Evolutionary conservation across 2,797 vertebrate species (phyloP), one percentile per base, ranked within the genome.

Genomic region (Allobates femoralis): DNA sequence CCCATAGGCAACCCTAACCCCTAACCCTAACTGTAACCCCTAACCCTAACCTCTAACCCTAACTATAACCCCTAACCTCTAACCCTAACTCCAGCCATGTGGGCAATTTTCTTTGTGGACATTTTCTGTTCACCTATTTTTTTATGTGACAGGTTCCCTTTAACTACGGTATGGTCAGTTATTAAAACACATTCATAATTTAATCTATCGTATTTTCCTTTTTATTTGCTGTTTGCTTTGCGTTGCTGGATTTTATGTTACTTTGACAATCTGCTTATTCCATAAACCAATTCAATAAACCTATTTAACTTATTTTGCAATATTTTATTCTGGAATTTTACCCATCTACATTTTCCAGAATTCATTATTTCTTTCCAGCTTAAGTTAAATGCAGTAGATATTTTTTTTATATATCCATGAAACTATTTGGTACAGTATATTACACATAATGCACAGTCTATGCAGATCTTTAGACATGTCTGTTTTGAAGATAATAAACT

Each of bases 321-420:
- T 67, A 67, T 67, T 67, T 34, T 67, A n/a, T 8, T 67, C 64
- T 67, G 64, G 30, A 28, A 67, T 34, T 67, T 67, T 19, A 34
- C 2, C 19, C 58, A 19, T 32, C 6, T 32, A 34, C 18, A 8
- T 7, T 67, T 67, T 32, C 64, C 64, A 67, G 10, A 30, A 67
- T 64, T 64, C 19, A 64, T 67, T 67, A 67, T 67, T 67, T 67
- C 64, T 67, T 67, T 67, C 64, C 64, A 32, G 64, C 34, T 32
- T 19, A 67, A 67, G 30, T 34, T 67, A 1, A 67, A 34, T 34
- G 64, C 30, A 34, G 26, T 66, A 32, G 30, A 67, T 62, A 26
- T 67, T 28, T 28, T 67, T 34, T 67, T 10, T 62, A 3, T 66
- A 66, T 66, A 66, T 67, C 34, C 28, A 32, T 19, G n/a, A 67